Percentiles rank a stretch among this genome's conserved stretches.
phyloP scores from a whole-genome alignment of 2,888 invertebrate genomes.

The Thecophora atra region DNA sequence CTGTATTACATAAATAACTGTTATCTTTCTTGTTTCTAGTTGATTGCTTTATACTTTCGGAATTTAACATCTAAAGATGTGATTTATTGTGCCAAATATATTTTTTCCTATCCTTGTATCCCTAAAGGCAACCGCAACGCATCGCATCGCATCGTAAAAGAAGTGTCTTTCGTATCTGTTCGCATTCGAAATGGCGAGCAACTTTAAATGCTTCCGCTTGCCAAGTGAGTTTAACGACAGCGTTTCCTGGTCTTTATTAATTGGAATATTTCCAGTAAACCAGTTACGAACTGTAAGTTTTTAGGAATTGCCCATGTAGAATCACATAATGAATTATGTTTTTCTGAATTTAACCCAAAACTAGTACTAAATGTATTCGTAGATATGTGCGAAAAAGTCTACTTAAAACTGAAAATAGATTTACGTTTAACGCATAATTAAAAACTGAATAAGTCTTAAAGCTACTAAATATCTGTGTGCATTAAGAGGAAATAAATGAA shows the following conservation, averaged over 20 bases:
- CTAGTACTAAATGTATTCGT: not conserved
- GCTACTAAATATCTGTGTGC: no score
- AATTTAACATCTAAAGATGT: slow-evolving; percentile 36
- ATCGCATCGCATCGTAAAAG: not conserved
- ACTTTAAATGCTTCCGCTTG: slow-evolving; percentile 31
- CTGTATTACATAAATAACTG: slow-evolving; percentile 36
- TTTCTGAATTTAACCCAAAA: not conserved
- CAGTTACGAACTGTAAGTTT: not conserved
- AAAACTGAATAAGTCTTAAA: no score
- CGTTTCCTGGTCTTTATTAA: slow-evolving; percentile 23
- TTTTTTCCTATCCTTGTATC: slow-evolving; percentile 6
- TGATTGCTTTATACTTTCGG: slow-evolving; percentile 36
- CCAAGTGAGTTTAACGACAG: slow-evolving; percentile 27
- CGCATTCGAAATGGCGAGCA: not conserved
- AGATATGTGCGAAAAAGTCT: no score
- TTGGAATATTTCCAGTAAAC: slow-evolving; percentile 15
- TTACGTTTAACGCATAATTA: no score
- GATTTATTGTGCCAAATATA: slow-evolving; percentile 36
- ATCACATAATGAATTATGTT: not conserved
- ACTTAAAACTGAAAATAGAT: no score
- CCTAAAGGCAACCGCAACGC: slow-evolving; percentile 1
- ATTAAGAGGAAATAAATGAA: no score
- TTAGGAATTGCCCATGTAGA: not conserved
- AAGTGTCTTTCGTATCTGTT: slow-evolving; percentile 8
- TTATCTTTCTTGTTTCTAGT: slow-evolving; percentile 38